Conservation (phyloP, 1,140 invertebrate genomes). For the Andricus grossulariae region DNA sequence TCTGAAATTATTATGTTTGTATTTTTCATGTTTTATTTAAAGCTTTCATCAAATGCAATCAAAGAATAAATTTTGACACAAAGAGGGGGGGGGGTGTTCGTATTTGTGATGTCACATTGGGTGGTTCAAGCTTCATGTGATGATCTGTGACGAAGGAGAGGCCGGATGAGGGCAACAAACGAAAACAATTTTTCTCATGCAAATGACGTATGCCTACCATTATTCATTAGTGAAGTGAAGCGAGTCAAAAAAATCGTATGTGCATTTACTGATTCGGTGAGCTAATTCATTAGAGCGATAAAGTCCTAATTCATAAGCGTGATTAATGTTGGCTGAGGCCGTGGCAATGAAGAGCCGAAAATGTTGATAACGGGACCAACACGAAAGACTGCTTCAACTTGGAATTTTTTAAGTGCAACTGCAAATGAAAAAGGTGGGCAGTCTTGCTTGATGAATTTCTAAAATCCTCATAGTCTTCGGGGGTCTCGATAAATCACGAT, state of each 20-base stretch:
- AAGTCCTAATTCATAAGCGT: conserved; percentile 26
- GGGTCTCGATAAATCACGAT: neutral
- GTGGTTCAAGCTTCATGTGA: too few species aligned
- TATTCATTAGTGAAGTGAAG: conserved; percentile 4
- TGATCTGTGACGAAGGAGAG: too few species aligned
- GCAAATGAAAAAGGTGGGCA: neutral
- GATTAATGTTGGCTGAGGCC: conserved; percentile 7
- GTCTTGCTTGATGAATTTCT: neutral
- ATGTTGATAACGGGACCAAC: neutral
- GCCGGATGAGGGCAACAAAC: neutral
- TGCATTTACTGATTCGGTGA: neutral
- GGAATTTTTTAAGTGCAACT: neutral
- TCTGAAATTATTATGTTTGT: too few species aligned
- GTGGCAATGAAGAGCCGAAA: neutral
- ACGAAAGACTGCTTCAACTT: neutral
- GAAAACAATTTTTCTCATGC: conserved; percentile 18
- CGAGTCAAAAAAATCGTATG: neutral
- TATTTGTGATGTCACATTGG: too few species aligned
- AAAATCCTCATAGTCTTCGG: neutral
- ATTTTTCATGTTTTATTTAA: too few species aligned
- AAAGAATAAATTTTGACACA: too few species aligned
- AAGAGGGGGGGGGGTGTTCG: too few species aligned
- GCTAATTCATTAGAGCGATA: conserved; percentile 27
- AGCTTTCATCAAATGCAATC: too few species aligned
- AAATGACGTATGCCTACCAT: conserved; percentile 6